These are phyloP conservation scores for Psittacara wagleri DNA, from an alignment of 2,113 vertebrate genomes.

Conservation along the genomic window DNA sequence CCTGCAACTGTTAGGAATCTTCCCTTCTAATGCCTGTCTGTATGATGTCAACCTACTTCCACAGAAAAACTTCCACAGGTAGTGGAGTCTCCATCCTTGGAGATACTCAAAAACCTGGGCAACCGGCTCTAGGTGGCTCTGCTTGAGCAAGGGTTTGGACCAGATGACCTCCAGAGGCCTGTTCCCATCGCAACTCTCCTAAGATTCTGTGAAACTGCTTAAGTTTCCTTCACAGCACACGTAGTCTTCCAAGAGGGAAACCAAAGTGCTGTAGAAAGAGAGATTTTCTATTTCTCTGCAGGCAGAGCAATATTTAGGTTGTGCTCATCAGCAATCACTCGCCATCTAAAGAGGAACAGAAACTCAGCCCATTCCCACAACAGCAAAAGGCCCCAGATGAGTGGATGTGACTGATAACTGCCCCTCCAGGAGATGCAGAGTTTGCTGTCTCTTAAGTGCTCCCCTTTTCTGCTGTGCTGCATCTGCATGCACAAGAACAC, in stretches of 20 bases:
- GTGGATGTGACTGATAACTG: fast-evolving
- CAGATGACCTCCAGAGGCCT: neutral
- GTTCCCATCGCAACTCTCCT: neutral
- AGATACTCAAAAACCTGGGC: neutral
- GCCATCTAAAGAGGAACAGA: neutral
- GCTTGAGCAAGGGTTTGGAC: neutral
- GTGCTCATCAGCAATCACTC: neutral
- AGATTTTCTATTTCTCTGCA: neutral
- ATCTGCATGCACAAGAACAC: neutral
- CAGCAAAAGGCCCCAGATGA: neutral
- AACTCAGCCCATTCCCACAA: neutral
- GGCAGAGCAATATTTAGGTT: neutral
- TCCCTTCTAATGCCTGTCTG: neutral
- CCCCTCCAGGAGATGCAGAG: neutral
- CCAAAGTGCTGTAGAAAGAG: neutral
- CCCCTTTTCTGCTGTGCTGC: neutral
- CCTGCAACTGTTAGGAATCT: neutral
- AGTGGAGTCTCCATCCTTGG: neutral
- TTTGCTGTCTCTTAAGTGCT: neutral
- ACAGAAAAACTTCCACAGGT: neutral
- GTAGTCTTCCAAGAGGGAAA: neutral
- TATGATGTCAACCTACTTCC: neutral
- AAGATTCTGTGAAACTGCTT: neutral
- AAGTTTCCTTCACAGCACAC: neutral
- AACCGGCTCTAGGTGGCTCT: neutral